Evolutionary conservation across 2,113 vertebrate species (phyloP), one percentile per base, ranked within the genome.

Genomic region (Setophaga petechia): DNA sequence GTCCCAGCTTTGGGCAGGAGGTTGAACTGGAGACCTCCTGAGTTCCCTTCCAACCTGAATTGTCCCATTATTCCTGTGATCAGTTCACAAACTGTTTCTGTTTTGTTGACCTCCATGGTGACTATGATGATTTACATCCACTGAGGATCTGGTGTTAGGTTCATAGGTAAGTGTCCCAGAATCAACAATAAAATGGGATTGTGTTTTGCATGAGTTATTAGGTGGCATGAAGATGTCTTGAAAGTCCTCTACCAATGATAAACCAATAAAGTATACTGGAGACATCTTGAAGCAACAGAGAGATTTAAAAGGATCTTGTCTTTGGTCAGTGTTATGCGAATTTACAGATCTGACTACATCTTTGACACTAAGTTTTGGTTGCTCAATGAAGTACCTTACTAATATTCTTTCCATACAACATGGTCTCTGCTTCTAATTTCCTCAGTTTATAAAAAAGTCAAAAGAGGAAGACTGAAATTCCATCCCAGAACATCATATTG

Each of bases 391-490:
- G 43, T 55, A 67, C 24, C 35, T 84, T 41, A 35, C 23, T 71
- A 63, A 86, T 59, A 67, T 24, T n/a, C 55, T 72, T 67, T 81
- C 52, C 5, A 2, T 63, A 52, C 12, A 59, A 58, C 2, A 4
- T 4, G 9, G 21, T 41, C 54, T 41, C n/a, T 80, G 88, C 37
- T 87, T 90, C 89, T 86, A 30, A 88, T 80, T 85, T 90, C 57
- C 52, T 28, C 78, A 84, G 94, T 95, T 93, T 90, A 94, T 91
- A 78, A 94, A 94, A 93, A 89, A 95, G 69, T 92, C 94, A 95
- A 89, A 96, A 87, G 91, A 74, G 7, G 15, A 88, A 84, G 88
- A 75, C 89, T 97, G 94, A 95, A 97, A 95, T 97, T 97, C 93
- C 94, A 96, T 67, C 95, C 89, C 43, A 46, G 49, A 68, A 63